phyloP scores from a whole-genome alignment of 2,113 vertebrate genomes.

The Podiceps cristatus region DNA sequence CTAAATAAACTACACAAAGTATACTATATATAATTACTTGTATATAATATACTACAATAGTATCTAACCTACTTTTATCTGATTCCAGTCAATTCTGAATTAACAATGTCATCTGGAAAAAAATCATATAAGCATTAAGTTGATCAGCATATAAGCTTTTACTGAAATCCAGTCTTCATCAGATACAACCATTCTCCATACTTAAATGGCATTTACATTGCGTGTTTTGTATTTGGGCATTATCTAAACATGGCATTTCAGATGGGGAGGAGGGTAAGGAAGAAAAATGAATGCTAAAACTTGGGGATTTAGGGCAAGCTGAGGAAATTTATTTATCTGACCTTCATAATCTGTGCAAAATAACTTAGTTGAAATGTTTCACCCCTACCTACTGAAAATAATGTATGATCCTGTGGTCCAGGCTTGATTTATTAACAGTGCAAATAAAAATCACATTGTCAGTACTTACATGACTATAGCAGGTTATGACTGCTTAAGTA shows the following conservation, averaged over 20 bases:
- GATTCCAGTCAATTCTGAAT: not conserved
- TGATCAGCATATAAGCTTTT: not conserved
- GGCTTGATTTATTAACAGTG: not conserved
- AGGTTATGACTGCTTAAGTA: not conserved
- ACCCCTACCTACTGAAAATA: not conserved
- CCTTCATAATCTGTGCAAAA: not conserved
- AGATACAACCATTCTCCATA: not conserved
- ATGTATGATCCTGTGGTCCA: not conserved
- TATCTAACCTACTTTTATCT: not conserved
- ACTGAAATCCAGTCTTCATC: not conserved
- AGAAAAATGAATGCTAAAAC: not conserved
- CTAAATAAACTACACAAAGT: not conserved
- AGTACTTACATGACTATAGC: not conserved
- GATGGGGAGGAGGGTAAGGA: not conserved
- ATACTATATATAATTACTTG: not conserved
- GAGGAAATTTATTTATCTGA: not conserved
- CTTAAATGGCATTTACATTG: not conserved
- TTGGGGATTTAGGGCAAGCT: fast-evolving
- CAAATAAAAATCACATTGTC: not conserved
- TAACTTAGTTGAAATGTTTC: not conserved
- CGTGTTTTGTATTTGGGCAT: not conserved
- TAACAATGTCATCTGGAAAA: not conserved
- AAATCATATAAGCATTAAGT: not conserved
- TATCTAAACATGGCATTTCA: not conserved
- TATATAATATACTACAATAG: not conserved